A percentile compares a stretch with the other conserved stretches of the same genome.
These are phyloP conservation scores for Clarias macrocephalus DNA, from an alignment of 2,113 vertebrate species.

Conservation along the genomic window DNA sequence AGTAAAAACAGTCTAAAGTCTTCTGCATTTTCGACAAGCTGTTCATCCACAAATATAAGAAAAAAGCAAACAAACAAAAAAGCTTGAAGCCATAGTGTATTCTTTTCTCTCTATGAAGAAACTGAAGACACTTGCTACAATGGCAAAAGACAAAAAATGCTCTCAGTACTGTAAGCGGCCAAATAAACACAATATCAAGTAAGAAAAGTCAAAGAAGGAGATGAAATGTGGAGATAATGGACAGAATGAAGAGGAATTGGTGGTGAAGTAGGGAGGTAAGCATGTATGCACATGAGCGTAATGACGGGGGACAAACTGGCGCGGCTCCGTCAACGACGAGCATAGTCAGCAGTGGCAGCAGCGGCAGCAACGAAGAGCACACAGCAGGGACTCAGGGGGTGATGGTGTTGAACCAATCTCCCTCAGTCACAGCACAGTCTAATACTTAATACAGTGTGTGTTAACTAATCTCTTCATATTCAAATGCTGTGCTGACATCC, in stretches of 20 bases:
- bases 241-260: conserved; percentile 6
- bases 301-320: conserved; percentile 52
- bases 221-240: conserved; percentile 11
- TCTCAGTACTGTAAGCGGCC: neutral
- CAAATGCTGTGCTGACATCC: no score
- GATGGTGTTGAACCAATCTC: conserved; percentile 68
- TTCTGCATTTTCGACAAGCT: neutral
- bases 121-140: neutral
- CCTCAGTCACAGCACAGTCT: conserved; percentile 59
- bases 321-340: conserved; percentile 54
- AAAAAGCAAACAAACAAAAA: neutral
- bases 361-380: conserved; percentile 70
- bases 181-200: neutral
- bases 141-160: neutral
- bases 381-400: conserved; percentile 67
- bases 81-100: neutral
- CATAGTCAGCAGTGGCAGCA: conserved; percentile 52
- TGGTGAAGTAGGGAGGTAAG: neutral
- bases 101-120: neutral
- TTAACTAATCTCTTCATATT: neutral
- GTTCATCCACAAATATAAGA: neutral
- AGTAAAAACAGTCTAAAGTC: neutral
- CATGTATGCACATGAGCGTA: conserved; percentile 21
- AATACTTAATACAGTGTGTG: neutral
- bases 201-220: conserved; percentile 14